Evolutionary conservation across 2,888 invertebrate species (phyloP).

Genomic region (Branchipolynoe longqiensis): DNA sequence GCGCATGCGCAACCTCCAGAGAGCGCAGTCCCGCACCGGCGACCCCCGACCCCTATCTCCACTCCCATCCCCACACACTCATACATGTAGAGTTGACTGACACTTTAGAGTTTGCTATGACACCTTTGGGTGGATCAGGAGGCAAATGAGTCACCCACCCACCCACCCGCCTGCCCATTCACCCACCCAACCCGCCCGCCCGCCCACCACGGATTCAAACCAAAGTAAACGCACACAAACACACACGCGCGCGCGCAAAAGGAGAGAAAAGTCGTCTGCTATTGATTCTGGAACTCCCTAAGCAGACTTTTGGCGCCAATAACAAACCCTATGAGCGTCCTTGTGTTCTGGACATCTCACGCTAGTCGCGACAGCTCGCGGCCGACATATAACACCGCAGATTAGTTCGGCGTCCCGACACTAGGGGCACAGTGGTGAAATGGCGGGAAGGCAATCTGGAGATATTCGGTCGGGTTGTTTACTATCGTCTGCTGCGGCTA

Average conservation of each 20-base stretch:
- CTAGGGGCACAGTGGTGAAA: not conserved
- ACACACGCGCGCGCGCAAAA: too few species aligned
- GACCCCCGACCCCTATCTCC: too few species aligned
- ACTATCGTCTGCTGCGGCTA: conserved; percentile 22
- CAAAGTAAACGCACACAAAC: too few species aligned
- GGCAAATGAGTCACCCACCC: conserved; percentile 10
- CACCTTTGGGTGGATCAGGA: conserved; percentile 47
- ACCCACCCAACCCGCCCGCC: too few species aligned
- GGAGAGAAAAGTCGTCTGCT: conserved; percentile 33
- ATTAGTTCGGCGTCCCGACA: conserved; percentile 28
- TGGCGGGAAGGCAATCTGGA: conserved; percentile 31
- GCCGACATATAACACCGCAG: conserved; percentile 36
- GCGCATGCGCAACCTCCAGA: not conserved
- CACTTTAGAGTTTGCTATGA: conserved; percentile 45
- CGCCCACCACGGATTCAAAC: too few species aligned
- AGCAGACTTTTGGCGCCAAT: conserved; percentile 6
- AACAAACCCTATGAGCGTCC: too few species aligned
- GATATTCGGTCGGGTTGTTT: not conserved
- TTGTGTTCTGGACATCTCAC: too few species aligned
- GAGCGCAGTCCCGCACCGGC: not conserved
- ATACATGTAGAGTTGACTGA: conserved; percentile 27
- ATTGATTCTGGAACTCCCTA: conserved; percentile 30
- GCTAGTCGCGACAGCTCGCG: not conserved
- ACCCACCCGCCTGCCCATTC: too few species aligned
- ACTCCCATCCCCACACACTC: too few species aligned